Conservation (phyloP, 2,888 invertebrate species). For the Apotomis capreana region DNA sequence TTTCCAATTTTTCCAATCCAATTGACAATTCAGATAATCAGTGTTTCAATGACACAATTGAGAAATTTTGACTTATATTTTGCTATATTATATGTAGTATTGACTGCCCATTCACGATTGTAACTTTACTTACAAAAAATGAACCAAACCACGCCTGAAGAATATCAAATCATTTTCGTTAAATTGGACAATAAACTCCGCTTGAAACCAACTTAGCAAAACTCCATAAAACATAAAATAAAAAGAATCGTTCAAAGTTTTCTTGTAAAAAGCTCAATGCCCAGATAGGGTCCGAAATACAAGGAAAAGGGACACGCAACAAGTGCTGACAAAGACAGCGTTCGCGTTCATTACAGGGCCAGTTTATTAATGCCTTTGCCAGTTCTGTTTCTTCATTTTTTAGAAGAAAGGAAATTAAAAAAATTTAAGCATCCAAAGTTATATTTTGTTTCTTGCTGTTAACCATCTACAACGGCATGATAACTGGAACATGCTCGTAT, state of each 20-base stretch:
- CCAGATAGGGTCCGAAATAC: slow-evolving; percentile 48
- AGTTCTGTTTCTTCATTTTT: slow-evolving; percentile 48
- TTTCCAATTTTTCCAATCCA: too few species aligned
- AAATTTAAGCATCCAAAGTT: not conserved
- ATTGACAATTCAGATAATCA: too few species aligned
- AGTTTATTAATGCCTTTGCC: slow-evolving; percentile 60
- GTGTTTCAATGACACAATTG: too few species aligned
- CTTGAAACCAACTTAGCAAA: not conserved
- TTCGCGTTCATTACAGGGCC: slow-evolving; percentile 50
- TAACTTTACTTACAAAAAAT: too few species aligned
- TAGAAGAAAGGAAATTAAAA: slow-evolving; percentile 28
- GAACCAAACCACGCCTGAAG: too few species aligned
- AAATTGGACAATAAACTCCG: too few species aligned
- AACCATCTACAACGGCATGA: too few species aligned
- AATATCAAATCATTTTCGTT: too few species aligned
- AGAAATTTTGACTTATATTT: too few species aligned
- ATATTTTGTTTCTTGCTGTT: not conserved
- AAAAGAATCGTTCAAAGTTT: slow-evolving; percentile 29
- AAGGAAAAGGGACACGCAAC: slow-evolving; percentile 60
- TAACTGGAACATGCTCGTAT: too few species aligned
- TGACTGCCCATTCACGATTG: too few species aligned
- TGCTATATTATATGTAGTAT: too few species aligned
- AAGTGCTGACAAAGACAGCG: slow-evolving; percentile 62
- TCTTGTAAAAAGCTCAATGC: slow-evolving; percentile 35
- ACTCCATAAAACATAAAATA: slow-evolving; percentile 20